Base-by-base conservation (phyloP, 2,888 invertebrate genomes). In the Hypolimnas misippus region DNA sequence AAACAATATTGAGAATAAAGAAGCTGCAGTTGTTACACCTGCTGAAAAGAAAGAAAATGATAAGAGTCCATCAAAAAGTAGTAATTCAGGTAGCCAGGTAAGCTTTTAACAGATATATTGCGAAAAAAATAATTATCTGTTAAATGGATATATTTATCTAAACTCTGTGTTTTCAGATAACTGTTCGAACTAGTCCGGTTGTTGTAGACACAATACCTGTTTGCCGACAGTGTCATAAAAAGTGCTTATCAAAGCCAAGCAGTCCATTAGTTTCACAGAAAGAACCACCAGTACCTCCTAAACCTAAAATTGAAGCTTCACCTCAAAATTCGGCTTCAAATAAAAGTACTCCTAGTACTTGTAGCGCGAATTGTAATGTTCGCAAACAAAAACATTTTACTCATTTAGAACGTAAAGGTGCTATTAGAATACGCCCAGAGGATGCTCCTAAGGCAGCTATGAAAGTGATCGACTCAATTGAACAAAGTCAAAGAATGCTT, bases 31-130 rank as follows among this genome's bases (percentile, higher is more conserved):
- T 10, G 42, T 64, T 42, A 65, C 56, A 56, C 56, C 31, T 50
- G 76, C 75, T 49, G 91, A 92, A 61, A 92, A 89, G 69, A 92
- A 91, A 68, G 94, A 94, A 66, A 92, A 93, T 64, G 95, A 95
- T 59, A 92, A 93, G 71, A 94, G 94, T 82, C 95, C 95, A 66
- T 96, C 96, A 65, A 94, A 94, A 78, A 96, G 95, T 81, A 95
- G 95, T 73, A 96, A 95, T 68, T 95, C 95, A 56, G 96, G 95
- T 76, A 96, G 96, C 83, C 96, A 96, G 93, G 96, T 96, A 87
- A 90, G 19, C 14, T 44, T 33, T 35, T n/a, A 12, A 14, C 21
- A 42, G 1, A 17, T 7, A 53, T 16, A 25, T 12, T n/a, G 44
- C 16, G 8, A 5, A 50, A 5, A 33, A 8, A 2, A 58, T 25